A percentile compares a stretch with the other conserved stretches of the same genome.
phyloP scores from a whole-genome alignment of 2,888 invertebrate genomes.

The Sabellastarte sp. region DNA sequence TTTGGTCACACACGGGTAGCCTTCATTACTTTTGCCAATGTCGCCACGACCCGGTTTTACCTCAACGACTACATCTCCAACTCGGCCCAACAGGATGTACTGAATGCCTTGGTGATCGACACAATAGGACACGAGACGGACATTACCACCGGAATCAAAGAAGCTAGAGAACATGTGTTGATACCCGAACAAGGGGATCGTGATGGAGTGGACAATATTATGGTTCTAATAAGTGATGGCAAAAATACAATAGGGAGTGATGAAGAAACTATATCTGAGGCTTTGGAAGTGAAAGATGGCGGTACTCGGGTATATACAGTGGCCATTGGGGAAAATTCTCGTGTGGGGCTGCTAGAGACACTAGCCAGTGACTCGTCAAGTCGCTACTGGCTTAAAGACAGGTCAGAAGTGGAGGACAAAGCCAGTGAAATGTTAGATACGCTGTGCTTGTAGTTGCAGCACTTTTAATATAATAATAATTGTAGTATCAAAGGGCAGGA shows the following conservation, averaged over 20 bases:
- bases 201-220: conserved; percentile 15
- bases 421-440: conserved; percentile 10
- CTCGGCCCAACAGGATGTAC: conserved; percentile 20
- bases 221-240: conserved; percentile 25
- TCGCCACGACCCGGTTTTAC: conserved; percentile 16
- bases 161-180: conserved; percentile 10
- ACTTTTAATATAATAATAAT: too few relatives aligned
- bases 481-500: too few relatives aligned
- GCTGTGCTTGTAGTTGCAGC: conserved; percentile 16
- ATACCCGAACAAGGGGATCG: conserved; percentile 12
- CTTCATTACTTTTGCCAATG: conserved; percentile 20
- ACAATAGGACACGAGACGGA: conserved; percentile 20
- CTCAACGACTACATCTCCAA: conserved; percentile 18
- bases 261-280: not conserved
- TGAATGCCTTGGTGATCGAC: conserved; percentile 24
- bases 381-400: not conserved
- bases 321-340: conserved; percentile 3
- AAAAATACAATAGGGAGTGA: conserved; percentile 11
- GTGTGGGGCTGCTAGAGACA: conserved; percentile 9
- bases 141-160: conserved; percentile 18
- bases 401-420: conserved; percentile 4
- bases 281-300: not conserved
- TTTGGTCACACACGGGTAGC: conserved; percentile 21
- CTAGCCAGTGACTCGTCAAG: conserved; percentile 12
- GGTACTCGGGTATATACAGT: conserved; percentile 10